Percentiles rank a stretch among this genome's conserved stretches.
Conservation (phyloP, 2,888 invertebrate species). For the Erebia aethiops region DNA sequence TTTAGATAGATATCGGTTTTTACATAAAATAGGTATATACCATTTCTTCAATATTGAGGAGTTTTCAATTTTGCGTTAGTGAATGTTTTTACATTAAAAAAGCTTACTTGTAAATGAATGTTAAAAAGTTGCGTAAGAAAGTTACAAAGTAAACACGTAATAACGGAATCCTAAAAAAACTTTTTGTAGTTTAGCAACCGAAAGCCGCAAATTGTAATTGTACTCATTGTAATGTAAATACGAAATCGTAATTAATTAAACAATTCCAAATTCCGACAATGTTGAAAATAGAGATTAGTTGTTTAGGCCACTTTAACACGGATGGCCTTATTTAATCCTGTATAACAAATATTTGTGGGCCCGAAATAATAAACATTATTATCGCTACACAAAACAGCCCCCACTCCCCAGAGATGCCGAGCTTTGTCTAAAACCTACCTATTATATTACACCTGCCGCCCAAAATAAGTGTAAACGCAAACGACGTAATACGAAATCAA, state of each 20-base stretch:
- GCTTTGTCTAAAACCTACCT: conserved; percentile 43
- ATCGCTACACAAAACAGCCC: conserved; percentile 47
- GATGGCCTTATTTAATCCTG: conserved; percentile 8
- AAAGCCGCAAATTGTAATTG: no score
- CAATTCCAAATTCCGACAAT: background rate
- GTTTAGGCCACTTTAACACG: background rate
- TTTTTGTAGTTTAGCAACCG: no score
- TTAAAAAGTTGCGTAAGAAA: no score
- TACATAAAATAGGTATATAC: no score
- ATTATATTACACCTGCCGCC: conserved; percentile 42
- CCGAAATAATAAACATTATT: conserved; percentile 46
- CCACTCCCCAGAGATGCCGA: conserved; percentile 45
- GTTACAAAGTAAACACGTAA: no score
- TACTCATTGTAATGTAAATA: background rate
- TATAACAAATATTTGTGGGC: conserved; percentile 45
- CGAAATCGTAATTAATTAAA: no score
- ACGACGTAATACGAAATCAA: conserved; percentile 26
- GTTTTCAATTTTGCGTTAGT: no score
- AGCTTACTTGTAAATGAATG: no score
- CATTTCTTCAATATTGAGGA: no score
- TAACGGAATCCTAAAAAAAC: no score
- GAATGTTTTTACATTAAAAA: no score
- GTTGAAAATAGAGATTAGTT: background rate
- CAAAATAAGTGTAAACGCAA: conserved; percentile 27
- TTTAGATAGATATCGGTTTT: no score